Conservation (phyloP, 2,113 vertebrate genomes). For the Muntiacus muntjak region DNA sequence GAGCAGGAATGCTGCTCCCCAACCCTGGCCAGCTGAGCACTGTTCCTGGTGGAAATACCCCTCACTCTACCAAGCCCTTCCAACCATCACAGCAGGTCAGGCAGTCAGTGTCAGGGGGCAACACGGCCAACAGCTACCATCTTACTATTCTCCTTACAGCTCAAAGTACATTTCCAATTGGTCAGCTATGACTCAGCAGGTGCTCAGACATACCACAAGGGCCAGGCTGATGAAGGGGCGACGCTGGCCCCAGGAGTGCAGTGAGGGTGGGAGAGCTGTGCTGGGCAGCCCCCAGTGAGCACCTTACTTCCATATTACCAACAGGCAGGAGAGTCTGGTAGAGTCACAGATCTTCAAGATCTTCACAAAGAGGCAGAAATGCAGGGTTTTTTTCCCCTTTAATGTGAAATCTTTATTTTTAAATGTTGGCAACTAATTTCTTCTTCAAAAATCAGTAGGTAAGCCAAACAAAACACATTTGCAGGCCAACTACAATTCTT, state of each 20-base stretch:
- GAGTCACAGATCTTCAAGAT: neutral
- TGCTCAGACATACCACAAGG: neutral
- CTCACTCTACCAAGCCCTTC: neutral
- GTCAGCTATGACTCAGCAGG: neutral
- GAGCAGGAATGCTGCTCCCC: neutral
- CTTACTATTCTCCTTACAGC: neutral
- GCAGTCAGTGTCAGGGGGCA: neutral
- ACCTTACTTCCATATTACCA: accelerated
- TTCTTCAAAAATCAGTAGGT: neutral
- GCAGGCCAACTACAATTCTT: conserved; percentile 39
- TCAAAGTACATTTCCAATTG: neutral
- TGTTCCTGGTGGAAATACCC: neutral
- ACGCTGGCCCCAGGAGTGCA: accelerated
- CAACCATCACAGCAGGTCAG: neutral
- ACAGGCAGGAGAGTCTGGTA: accelerated
- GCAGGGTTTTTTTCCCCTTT: neutral
- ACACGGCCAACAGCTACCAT: neutral
- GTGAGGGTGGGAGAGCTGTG: accelerated
- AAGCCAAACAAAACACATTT: conserved; percentile 52
- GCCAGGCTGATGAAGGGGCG: neutral
- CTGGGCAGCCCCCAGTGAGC: accelerated
- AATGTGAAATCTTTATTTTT: conserved; percentile 47
- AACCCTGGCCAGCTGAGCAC: accelerated
- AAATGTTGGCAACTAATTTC: conserved; percentile 35
- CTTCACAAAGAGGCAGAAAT: neutral